Evolutionary conservation across 2,113 vertebrate species (phyloP).

Genomic region (Myiozetetes cayanensis): DNA sequence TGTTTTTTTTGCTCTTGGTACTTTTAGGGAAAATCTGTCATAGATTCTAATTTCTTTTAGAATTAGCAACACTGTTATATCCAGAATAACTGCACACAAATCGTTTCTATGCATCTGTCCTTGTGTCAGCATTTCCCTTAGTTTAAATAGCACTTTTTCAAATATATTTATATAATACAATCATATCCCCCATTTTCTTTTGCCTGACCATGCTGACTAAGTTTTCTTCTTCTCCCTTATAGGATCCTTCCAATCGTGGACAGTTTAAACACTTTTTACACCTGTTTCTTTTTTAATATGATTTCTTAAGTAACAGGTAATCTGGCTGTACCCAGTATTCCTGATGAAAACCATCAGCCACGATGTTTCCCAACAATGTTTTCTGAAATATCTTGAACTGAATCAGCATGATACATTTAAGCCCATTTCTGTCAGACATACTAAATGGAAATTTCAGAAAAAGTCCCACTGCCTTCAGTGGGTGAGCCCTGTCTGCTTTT

Average conservation of each 20-base stretch:
- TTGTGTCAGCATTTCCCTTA: not conserved
- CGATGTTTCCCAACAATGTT: not conserved
- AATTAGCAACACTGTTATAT: not conserved
- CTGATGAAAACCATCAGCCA: not conserved
- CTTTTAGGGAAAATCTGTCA: not conserved
- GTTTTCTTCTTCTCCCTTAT: not conserved
- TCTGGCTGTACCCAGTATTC: not conserved
- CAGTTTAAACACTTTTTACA: not conserved
- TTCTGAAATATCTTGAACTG: not conserved
- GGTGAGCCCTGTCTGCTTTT: not conserved
- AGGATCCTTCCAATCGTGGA: not conserved
- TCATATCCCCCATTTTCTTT: not conserved
- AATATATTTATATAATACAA: not conserved
- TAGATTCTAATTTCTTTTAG: not conserved
- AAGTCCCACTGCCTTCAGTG: not conserved
- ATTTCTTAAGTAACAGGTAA: not conserved
- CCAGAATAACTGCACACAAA: not conserved
- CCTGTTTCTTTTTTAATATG: not conserved
- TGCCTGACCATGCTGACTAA: not conserved
- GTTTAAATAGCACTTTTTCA: not conserved
- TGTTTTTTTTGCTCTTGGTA: not conserved
- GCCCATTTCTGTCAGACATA: not conserved
- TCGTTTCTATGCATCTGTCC: not conserved
- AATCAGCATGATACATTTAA: not conserved
- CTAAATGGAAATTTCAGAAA: not conserved